Conservation (phyloP, 2,888 invertebrate species). For the Lepetodrilus schrolli region DNA sequence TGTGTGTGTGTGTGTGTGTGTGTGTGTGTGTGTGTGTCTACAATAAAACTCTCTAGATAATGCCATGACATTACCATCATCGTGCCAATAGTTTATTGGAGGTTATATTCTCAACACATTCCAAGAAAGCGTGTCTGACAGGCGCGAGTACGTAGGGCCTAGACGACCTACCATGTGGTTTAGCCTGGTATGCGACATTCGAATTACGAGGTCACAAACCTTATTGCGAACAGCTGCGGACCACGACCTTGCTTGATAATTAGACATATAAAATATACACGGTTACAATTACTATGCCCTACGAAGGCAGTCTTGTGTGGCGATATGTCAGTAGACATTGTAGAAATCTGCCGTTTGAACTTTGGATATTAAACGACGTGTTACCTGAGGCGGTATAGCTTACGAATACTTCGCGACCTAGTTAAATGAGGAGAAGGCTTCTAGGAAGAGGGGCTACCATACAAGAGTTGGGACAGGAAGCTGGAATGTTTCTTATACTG, state of each 20-base stretch:
- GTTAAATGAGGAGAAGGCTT: not conserved
- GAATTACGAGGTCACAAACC: slow-evolving; percentile 13
- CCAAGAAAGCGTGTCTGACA: not conserved
- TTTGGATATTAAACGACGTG: slow-evolving; percentile 20
- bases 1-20: too few species aligned
- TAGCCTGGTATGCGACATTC: slow-evolving; percentile 1
- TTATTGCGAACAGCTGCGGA: not conserved
- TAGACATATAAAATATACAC: not conserved
- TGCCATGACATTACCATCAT: too few species aligned
- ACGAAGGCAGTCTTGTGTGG: not conserved
- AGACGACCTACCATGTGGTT: too few species aligned
- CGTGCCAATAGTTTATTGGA: too few species aligned
- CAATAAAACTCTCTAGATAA: too few species aligned
- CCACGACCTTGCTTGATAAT: not conserved
- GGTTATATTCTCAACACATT: not conserved
- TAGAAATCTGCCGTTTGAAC: slow-evolving; percentile 14
- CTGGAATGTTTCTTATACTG: too few species aligned
- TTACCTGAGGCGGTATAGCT: not conserved
- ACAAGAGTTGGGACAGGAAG: too few species aligned
- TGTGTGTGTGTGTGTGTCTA: too few species aligned
- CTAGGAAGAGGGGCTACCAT: too few species aligned
- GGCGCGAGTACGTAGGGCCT: too few species aligned
- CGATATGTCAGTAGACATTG: not conserved
- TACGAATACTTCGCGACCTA: slow-evolving; percentile 11
- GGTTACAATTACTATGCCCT: not conserved